Evolutionary conservation across 2,888 invertebrate genomes (phyloP), one percentile per base, ranked within the genome.

Genomic region (Callyntrura sp.): DNA sequence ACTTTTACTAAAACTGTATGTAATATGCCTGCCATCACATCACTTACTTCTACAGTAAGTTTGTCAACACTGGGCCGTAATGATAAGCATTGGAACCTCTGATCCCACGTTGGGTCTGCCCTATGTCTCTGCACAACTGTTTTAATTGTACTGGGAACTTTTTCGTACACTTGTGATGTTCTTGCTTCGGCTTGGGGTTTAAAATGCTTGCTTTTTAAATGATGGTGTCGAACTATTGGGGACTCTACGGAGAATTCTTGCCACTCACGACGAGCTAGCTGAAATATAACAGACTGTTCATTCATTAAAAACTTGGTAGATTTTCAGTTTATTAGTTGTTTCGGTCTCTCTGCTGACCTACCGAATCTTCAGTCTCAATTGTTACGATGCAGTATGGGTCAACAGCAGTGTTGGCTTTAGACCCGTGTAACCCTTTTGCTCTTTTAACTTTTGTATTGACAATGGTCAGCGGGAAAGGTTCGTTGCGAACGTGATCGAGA

Each of bases 371-470:
- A 0, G 90, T 90, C 83, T 92, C 92, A 65, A 93, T 88, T 45
- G 91, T 90, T 6, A 93, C 91, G 23, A 93, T 45, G 57, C 93
- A 93, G 55, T 93, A 93, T 0, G 93, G 81, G 79, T 90, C 91
- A 0, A 91, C 87, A 0, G 91, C 51, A 11, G 85, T 84, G 35
- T 87, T 83, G 9, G 68, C 76, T 60, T 78, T 68, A 5, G 90
- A 55, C 4, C 86, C 90, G 60, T 88, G 85, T 11, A 93, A 81
- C 17, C 90, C 90, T 9, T 78, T 86, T 0, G 81, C 92, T 65
- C 85, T 35, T 68, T 70, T 51, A 0, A 93, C 87, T 70, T 90
- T 91, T 0, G 91, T 79, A 83, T 92, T 92, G 1, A 92, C 91
- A 28, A 92, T 90, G 0, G 90, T 92, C 25, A 93, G 73, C 0